Evolutionary conservation across 1,140 invertebrate genomes (phyloP).

Genomic region (Pseudomyrmex gracilis): DNA sequence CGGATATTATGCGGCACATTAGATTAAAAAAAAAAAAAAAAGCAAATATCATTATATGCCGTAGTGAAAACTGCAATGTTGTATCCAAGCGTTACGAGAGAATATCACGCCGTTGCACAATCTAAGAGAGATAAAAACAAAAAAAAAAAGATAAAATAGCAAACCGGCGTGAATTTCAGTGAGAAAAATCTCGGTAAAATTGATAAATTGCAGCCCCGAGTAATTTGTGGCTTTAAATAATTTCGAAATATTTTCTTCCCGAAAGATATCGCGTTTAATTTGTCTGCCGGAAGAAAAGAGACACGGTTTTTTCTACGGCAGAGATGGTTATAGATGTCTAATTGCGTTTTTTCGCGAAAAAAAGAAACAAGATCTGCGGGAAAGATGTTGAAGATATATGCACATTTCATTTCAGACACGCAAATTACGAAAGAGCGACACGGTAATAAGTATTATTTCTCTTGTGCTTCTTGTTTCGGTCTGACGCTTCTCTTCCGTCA

Average conservation of each 20-base stretch:
- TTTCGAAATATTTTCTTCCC: not conserved
- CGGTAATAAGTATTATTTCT: not conserved
- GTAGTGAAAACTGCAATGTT: not conserved
- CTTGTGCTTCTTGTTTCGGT: not conserved
- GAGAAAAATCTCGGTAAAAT: not conserved
- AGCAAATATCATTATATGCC: not conserved
- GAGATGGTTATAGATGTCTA: not conserved
- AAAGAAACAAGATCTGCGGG: not conserved
- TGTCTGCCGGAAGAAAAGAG: conserved; percentile 27
- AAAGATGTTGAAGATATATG: not conserved
- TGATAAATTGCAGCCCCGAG: not conserved
- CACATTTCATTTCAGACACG: not conserved
- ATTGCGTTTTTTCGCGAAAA: not conserved
- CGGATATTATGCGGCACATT: not conserved
- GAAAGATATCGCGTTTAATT: conserved; percentile 20
- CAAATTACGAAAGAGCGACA: conserved; percentile 46
- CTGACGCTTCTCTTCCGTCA: conserved; percentile 18
- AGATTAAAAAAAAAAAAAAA: conserved; percentile 33
- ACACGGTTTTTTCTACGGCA: not conserved
- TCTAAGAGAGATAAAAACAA: conserved; percentile 15
- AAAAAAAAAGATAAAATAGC: conserved; percentile 18
- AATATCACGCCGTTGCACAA: not conserved
- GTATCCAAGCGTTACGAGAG: not conserved
- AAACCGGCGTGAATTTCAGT: conserved; percentile 14
- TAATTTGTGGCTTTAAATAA: conserved; percentile 36